These are phyloP conservation scores for Loxodonta africana DNA, from an alignment of 2,113 vertebrate genomes.

Conservation along the genomic window DNA sequence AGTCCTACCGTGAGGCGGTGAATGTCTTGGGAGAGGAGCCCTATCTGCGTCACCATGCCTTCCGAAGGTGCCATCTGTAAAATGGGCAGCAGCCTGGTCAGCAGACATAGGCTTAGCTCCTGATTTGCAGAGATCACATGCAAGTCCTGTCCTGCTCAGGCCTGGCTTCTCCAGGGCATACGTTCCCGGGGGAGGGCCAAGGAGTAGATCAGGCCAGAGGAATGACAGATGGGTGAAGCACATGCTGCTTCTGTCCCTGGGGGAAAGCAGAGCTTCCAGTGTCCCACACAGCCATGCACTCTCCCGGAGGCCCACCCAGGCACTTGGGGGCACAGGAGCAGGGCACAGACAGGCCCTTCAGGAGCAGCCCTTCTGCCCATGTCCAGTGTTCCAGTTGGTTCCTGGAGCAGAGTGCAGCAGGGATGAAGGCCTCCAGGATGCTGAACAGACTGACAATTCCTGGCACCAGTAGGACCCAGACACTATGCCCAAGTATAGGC, in stretches of 20 bases:
- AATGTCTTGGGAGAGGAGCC: conserved; percentile 96
- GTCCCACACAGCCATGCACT: background rate
- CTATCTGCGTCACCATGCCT: conserved; percentile 94
- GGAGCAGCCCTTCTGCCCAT: background rate
- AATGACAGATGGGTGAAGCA: background rate
- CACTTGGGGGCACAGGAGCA: background rate
- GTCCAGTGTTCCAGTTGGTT: background rate
- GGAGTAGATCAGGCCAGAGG: background rate
- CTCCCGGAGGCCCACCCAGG: background rate
- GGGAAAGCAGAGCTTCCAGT: background rate
- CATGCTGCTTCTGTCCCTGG: background rate
- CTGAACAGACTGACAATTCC: background rate
- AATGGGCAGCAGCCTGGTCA: conserved; percentile 87
- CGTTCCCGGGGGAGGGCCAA: background rate
- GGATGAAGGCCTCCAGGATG: background rate
- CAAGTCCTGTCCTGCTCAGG: background rate
- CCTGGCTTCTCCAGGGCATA: background rate
- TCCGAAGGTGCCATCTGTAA: conserved; percentile 95
- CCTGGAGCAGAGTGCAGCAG: background rate
- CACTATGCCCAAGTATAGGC: fast-evolving
- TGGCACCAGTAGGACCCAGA: background rate
- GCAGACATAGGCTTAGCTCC: background rate
- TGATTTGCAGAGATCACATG: conserved; percentile 13
- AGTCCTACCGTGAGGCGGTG: conserved; percentile 95
- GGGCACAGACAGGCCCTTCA: background rate